These are phyloP conservation scores for Theonella swinhoei DNA, from an alignment of 37 sponge, comb jelly and placozoan genomes.

Conservation along the genomic window DNA sequence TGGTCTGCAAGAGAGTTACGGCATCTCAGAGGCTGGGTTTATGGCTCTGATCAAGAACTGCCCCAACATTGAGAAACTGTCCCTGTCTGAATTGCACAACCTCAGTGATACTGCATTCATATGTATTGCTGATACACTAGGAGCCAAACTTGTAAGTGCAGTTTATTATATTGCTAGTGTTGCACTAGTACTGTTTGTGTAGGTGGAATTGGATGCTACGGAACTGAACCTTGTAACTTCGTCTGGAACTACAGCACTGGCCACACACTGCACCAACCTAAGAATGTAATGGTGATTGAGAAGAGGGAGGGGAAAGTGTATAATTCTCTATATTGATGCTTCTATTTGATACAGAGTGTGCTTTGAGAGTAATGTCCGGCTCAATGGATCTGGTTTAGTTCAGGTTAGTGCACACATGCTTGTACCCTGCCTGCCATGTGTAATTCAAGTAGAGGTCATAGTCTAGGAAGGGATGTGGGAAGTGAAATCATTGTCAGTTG, in stretches of 20 bases:
- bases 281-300: constrained; percentile 67
- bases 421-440: no score
- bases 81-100: constrained; percentile 53
- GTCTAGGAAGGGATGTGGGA: no score
- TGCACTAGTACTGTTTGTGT: neutral
- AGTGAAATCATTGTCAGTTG: no score
- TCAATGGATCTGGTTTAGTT: constrained; percentile 65
- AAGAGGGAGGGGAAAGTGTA: no score
- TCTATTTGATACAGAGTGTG: constrained; percentile 35
- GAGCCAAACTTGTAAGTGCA: constrained; percentile 60
- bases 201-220: constrained; percentile 62
- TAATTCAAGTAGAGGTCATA: no score
- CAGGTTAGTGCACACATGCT: constrained; percentile 36
- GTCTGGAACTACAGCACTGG: constrained; percentile 47
- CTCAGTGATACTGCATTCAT: constrained; percentile 48
- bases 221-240: constrained; percentile 54
- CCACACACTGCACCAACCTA: constrained; percentile 62
- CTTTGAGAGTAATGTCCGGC: constrained; percentile 64
- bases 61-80: constrained; percentile 57
- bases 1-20: constrained; percentile 33
- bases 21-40: constrained; percentile 58
- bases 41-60: constrained; percentile 60
- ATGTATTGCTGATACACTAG: constrained; percentile 40
- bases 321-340: no score
- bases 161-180: no score